These are phyloP conservation scores for Betta splendens DNA, from an alignment of 2,797 vertebrate species.

Conservation along the genomic window DNA sequence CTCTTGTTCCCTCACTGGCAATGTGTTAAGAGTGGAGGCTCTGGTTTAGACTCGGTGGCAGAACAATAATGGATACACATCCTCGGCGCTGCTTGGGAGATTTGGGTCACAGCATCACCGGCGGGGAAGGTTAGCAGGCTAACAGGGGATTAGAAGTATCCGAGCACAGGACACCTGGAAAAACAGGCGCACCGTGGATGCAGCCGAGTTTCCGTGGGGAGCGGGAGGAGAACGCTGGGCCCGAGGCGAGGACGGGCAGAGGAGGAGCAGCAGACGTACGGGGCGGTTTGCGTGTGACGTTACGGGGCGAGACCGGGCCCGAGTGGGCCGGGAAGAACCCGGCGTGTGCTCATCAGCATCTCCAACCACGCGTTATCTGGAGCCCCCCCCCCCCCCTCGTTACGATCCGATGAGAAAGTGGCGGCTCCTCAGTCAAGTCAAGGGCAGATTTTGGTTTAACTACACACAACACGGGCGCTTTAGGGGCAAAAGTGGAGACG, in stretches of 20 bases:
- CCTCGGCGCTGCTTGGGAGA: conserved; percentile 36
- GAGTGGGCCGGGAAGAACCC: conserved; percentile 26
- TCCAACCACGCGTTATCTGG: conserved; percentile 33
- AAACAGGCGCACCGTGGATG: conserved; percentile 8
- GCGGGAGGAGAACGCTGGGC: not conserved
- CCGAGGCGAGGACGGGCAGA: conserved; percentile 17
- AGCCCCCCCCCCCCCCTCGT: conserved; percentile 19
- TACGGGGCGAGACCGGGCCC: conserved; percentile 26
- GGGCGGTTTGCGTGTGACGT: not conserved
- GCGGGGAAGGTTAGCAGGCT: conserved; percentile 17
- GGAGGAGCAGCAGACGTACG: conserved; percentile 14
- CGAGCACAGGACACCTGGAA: conserved; percentile 15
- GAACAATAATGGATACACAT: conserved; percentile 29
- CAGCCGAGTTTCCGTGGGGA: conserved; percentile 9
- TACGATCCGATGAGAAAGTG: conserved; percentile 38
- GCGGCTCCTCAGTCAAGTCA: conserved; percentile 39
- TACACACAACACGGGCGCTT: conserved; percentile 25
- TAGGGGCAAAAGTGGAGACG: conserved; percentile 18
- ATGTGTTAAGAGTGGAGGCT: conserved; percentile 39
- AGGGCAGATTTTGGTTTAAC: conserved; percentile 32
- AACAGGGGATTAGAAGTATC: conserved; percentile 13
- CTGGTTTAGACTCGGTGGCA: conserved; percentile 2
- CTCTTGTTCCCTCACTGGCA: conserved; percentile 36
- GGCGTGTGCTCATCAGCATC: conserved; percentile 33
- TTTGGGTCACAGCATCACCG: conserved; percentile 39